A percentile compares a stretch with the other conserved stretches of the same genome.
Evolutionary conservation across 2,113 vertebrate species (phyloP).

Genomic region (Eulemur rufifrons): DNA sequence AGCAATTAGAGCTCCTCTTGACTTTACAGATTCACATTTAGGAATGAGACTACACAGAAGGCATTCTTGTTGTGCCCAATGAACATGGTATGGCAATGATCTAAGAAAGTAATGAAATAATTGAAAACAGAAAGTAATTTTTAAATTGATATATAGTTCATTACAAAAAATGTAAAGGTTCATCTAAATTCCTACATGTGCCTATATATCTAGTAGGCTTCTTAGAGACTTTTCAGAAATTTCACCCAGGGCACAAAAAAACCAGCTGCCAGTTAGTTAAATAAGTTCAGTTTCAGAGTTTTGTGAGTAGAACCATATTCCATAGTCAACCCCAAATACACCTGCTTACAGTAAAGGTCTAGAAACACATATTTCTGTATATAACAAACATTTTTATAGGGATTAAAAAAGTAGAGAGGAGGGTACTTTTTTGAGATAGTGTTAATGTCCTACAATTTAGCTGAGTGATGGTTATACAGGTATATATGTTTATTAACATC

Average conservation of each 20-base stretch:
- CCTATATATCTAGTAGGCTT: background rate
- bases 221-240: background rate
- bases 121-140: background rate
- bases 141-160: background rate
- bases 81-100: conserved; percentile 83
- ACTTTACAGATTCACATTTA: conserved; percentile 89
- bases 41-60: conserved; percentile 85
- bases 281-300: background rate
- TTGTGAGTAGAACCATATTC: background rate
- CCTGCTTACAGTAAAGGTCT: background rate
- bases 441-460: background rate
- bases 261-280: background rate
- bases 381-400: background rate
- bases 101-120: conserved; percentile 75
- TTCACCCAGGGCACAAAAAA: background rate
- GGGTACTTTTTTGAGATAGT: background rate
- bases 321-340: background rate
- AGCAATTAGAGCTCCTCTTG: conserved; percentile 91
- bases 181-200: background rate
- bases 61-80: conserved; percentile 89
- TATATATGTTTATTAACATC: background rate
- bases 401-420: background rate
- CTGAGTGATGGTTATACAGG: background rate
- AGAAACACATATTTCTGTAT: background rate
- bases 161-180: background rate